Conservation (phyloP, 2,888 invertebrate genomes). For the Lacanobia wlatinum region DNA sequence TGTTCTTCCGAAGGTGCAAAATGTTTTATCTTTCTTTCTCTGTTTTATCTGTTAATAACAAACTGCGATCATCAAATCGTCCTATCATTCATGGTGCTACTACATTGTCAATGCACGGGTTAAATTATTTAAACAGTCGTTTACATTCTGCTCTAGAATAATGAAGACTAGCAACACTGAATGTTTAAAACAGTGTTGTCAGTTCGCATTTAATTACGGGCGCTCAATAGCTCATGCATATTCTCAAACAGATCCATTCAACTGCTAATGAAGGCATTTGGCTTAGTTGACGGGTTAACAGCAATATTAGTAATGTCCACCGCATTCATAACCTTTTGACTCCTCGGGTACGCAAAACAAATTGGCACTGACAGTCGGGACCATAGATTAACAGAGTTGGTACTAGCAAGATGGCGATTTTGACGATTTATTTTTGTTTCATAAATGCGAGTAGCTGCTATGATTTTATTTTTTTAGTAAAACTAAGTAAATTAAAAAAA, state of each 20-base stretch:
- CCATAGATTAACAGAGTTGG: constrained; percentile 1
- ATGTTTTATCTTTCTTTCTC: too few species aligned
- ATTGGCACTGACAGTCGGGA: constrained; percentile 21
- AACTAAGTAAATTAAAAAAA: too few species aligned
- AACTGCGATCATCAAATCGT: not conserved
- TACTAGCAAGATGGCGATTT: constrained; percentile 11
- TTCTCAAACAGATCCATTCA: constrained; percentile 46
- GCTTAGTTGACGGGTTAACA: constrained; percentile 31
- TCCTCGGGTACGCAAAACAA: constrained; percentile 22
- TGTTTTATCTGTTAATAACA: not conserved
- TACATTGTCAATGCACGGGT: not conserved
- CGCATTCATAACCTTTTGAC: constrained; percentile 42
- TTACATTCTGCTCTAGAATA: not conserved
- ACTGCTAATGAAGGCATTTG: constrained; percentile 47
- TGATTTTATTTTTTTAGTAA: too few species aligned
- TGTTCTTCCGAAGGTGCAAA: too few species aligned
- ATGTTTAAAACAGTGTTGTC: constrained; percentile 7
- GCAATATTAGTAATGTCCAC: constrained; percentile 39
- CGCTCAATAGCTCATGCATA: constrained; percentile 30
- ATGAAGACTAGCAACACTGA: constrained; percentile 18
- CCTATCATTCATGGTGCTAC: not conserved
- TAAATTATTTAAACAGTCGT: not conserved
- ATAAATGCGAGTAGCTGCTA: too few species aligned
- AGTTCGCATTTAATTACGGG: constrained; percentile 29
- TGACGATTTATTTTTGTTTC: not conserved